Base-by-base conservation (phyloP, 35 echinoderm and acorn worm species). In the Hemicentrotus pulcherrimus region DNA sequence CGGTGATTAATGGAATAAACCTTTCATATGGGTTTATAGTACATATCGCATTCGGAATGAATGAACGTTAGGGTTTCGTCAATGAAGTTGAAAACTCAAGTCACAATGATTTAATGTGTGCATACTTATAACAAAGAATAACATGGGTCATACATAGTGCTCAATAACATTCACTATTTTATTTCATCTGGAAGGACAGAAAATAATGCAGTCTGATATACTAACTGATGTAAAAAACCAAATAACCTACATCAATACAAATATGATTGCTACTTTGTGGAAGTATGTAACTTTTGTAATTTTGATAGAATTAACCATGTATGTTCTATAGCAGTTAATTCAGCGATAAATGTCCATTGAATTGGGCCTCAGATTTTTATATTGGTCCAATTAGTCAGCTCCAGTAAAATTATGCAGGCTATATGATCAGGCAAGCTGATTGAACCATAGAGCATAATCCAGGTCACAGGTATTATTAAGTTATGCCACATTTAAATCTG, bases 11-110 rank as follows among this genome's bases (percentile, higher is more conserved):
- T 45, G 15, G 19, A 9, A 47, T 47, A 90, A 90, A 90, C 46
- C 88, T 90, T 90, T 15, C 88, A 32, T 78, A 78, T 78, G 28
- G 65, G 28, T 78, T 78, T 78, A 78, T 78, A 78, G 65, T 78
- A 78, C 65, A 8, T 78, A 28, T 78, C 50, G 50, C 65, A 78
- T 78, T 78, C 65, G 9, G 65, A 78, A 8, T 78, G 28, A 78
- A 78, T n/a, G 19, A 78, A 78, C 0, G 65, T 28, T 28, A 78
- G 65, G 65, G 65, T n/a, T 78, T 78, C n/a, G 65, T n/a, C 65
- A 78, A 28, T 78, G 24, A 78, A 78, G 22, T 78, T 78, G 65
- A 78, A 78, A n/a, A n/a, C 65, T 78, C 65, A n/a, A 28, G 15
- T 78, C 24, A 78, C 65, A 78, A n/a, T 6, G 65, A 78, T 78